Evolutionary conservation across 2,113 vertebrate genomes (phyloP), one percentile per base, ranked within the genome.

Genomic region (Xenus cinereus): DNA sequence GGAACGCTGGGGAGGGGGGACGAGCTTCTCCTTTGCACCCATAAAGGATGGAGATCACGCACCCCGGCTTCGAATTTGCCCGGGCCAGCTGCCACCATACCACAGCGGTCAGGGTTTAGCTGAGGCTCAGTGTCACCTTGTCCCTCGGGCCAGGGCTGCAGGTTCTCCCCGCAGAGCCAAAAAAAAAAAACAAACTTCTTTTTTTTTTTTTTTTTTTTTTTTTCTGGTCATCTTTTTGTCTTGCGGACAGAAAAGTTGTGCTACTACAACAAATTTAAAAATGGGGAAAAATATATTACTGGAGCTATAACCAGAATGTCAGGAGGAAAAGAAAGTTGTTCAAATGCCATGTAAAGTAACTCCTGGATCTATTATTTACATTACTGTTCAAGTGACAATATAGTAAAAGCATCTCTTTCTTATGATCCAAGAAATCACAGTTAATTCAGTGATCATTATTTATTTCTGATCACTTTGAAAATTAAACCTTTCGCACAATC

Each of bases 31-130:
- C 87, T 69, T 9, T 5, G 30, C 88, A n/a, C 0, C 0, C 48
- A 26, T 20, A 51, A 26, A 32, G 0, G 1, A 22, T 0, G 0
- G 72, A 32, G 37, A 32, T 57, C 32, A 16, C 14, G 10, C 10
- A 3, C 18, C 9, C 30, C 0, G 1, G 50, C 66, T 85, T 63
- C 3, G 1, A 0, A 3, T 24, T 6, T 4, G 24, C 46, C 59
- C 2, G 2, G 67, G 69, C 46, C 88, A 86, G 88, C 92, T 96
- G 88, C 79, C 79, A 21, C 67, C 81, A 89, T 74, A 10, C 89
- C 91, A 24, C 60, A 60, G 91, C 24, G 81, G 93, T 87, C 89
- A 90, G 48, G 35, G 67, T 24, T 86, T 27, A 59, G 77, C 69
- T 41, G 16, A n/a, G 0, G 18, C 75, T 57, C 74, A 28, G 71